phyloP scores from a whole-genome alignment of 2,888 invertebrate genomes.

The Erebia palarica region DNA sequence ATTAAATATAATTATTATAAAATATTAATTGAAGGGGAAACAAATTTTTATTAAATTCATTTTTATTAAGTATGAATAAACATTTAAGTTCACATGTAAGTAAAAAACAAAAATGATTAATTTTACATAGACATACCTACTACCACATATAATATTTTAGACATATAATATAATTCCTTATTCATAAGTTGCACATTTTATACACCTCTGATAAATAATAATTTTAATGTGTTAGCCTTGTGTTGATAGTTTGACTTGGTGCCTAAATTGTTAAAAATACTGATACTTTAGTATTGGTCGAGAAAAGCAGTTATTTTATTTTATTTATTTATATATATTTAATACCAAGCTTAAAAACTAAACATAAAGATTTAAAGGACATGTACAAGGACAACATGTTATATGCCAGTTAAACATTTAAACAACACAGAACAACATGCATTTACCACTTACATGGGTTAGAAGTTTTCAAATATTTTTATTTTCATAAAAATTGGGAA shows the following conservation, averaged over 20 bases:
- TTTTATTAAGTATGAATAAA: neutral
- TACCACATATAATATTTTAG: neutral
- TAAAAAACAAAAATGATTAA: neutral
- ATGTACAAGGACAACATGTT: too few relatives aligned
- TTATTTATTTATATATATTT: too few relatives aligned
- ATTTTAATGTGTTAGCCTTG: neutral
- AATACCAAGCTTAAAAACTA: too few relatives aligned
- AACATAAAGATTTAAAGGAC: too few relatives aligned
- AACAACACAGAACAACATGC: too few relatives aligned
- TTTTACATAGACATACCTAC: neutral
- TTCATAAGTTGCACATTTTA: neutral
- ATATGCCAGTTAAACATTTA: too few relatives aligned
- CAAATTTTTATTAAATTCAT: neutral
- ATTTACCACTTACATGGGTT: too few relatives aligned
- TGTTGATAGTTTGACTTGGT: neutral
- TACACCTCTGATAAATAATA: neutral
- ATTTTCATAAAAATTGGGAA: constrained; percentile 1
- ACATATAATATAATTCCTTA: neutral
- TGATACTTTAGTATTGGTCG: neutral
- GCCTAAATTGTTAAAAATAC: neutral
- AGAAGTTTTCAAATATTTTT: too few relatives aligned
- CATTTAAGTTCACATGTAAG: too few relatives aligned
- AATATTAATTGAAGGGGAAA: constrained; percentile 1
- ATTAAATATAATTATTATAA: neutral
- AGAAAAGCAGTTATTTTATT: neutral